Base-by-base conservation (phyloP, 2,888 invertebrate species). In the Phorcus lineatus region DNA sequence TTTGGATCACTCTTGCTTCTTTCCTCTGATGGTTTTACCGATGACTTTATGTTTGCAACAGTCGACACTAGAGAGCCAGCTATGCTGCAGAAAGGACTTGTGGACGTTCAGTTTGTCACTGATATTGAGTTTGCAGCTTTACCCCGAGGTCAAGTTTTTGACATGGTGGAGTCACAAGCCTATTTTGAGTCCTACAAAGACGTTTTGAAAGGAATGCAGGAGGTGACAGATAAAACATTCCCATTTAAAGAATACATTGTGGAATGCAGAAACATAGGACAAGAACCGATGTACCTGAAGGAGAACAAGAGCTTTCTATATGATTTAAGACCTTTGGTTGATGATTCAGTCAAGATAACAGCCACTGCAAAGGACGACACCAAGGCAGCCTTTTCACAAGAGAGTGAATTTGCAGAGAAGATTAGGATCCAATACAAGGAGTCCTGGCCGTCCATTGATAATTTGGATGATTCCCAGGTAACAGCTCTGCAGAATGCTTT, bases 121-220 rank as follows among this genome's bases (percentile, higher is more conserved):
- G 24, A 74, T 28, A 62, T 79, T 7, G 67, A 62, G 2, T 75
- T 81, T 52, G 16, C 67, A 7, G 76, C 78, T 22, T 22, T 85
- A 2, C 17, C 70, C n/a, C 17, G 82, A 4, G 82, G 84, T n/a
- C 76, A 80, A 16, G 79, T 81, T 7, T 91, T 88, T 80, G 83
- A 95, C 0, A 96, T 97, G 96, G 94, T 96, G 2, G 96, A 97
- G 91, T 95, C 96, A 77, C 95, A 95, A 77, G 95, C 96, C 0
- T 97, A 96, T 91, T 97, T 97, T 90, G 97, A 97, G 89, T 96
- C 97, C 0, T 97, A 97, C 90, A 94, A 95, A 84, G 95, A 96
- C 88, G 96, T 96, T 0, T 93, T 96, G 78, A 94, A 94, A 85
- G 96, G 95, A 17, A 91, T 97, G 36, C 95, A 96, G 88, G 93